phyloP scores from a whole-genome alignment of 1,140 invertebrate genomes.

The Drosophila hydei region DNA sequence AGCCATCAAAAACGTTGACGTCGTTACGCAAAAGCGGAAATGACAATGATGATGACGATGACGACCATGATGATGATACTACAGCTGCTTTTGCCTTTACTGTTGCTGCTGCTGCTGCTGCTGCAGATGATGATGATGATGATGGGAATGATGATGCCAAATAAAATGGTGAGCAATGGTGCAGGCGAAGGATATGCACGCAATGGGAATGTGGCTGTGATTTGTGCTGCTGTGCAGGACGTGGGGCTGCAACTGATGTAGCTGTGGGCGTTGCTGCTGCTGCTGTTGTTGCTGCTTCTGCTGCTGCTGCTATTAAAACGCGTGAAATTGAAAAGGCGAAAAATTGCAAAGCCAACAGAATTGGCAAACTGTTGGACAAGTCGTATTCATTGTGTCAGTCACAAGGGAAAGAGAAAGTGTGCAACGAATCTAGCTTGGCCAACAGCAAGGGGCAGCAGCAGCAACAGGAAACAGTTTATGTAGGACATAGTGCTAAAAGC shows the following conservation, averaged over 20 bases:
- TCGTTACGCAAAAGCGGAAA: conserved; percentile 80
- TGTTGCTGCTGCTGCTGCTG: no score
- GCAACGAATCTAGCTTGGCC: background rate
- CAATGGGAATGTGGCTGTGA: conserved; percentile 58
- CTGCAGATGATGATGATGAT: background rate
- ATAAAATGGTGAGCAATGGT: conserved; percentile 44
- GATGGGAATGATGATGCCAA: conserved; percentile 41
- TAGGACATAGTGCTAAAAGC: conserved; percentile 35
- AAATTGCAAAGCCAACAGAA: conserved; percentile 68
- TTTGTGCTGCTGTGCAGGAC: conserved; percentile 36
- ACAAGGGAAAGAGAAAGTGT: background rate
- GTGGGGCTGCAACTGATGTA: background rate
- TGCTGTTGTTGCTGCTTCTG: conserved; percentile 14
- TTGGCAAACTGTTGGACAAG: conserved; percentile 42
- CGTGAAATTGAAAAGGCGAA: conserved; percentile 77
- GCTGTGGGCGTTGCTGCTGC: conserved; percentile 9
- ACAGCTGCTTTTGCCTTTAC: no score
- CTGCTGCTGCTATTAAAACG: conserved; percentile 62
- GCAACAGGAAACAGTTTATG: conserved; percentile 38
- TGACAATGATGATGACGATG: conserved; percentile 70
- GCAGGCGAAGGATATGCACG: conserved; percentile 18
- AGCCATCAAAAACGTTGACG: conserved; percentile 79
- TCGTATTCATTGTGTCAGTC: conserved; percentile 14
- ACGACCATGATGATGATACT: conserved; percentile 3
- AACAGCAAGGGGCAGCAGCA: background rate